Evolutionary conservation across 2,797 vertebrate genomes (phyloP).

Genomic region (Falco novaeseelandiae): DNA sequence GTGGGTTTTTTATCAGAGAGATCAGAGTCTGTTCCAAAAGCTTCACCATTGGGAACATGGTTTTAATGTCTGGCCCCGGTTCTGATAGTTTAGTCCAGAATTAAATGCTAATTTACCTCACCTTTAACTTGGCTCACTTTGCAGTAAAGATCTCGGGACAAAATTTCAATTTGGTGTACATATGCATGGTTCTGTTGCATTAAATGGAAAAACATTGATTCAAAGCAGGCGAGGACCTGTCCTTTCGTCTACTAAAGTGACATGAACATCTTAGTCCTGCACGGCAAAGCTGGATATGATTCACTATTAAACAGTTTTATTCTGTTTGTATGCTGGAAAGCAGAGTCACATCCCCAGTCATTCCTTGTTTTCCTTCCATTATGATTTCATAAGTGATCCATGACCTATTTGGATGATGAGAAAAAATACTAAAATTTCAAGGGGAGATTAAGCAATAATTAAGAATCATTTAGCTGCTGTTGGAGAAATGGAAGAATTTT

Average conservation of each 20-base stretch:
- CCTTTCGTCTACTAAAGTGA: not conserved
- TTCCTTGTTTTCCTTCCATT: not conserved
- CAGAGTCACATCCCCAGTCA: not conserved
- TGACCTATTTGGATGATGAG: not conserved
- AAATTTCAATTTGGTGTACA: not conserved
- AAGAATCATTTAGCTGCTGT: not conserved
- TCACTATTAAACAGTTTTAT: not conserved
- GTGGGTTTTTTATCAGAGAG: not conserved
- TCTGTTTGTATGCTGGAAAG: not conserved
- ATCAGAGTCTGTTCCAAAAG: not conserved
- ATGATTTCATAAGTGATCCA: not conserved
- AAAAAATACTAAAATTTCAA: not conserved
- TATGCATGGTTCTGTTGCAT: not conserved
- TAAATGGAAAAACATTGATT: not conserved
- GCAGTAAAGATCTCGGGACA: not conserved
- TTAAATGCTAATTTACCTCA: not conserved
- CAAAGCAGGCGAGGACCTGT: not conserved
- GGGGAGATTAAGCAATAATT: not conserved
- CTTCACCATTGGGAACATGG: not conserved
- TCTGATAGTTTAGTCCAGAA: not conserved
- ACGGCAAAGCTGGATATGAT: not conserved
- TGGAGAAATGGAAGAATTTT: not conserved
- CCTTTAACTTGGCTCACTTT: not conserved
- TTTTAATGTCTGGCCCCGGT: not conserved
- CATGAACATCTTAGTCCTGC: not conserved